Evolutionary conservation across 2,888 invertebrate genomes (phyloP).

Genomic region (Drosophila kokeensis): DNA sequence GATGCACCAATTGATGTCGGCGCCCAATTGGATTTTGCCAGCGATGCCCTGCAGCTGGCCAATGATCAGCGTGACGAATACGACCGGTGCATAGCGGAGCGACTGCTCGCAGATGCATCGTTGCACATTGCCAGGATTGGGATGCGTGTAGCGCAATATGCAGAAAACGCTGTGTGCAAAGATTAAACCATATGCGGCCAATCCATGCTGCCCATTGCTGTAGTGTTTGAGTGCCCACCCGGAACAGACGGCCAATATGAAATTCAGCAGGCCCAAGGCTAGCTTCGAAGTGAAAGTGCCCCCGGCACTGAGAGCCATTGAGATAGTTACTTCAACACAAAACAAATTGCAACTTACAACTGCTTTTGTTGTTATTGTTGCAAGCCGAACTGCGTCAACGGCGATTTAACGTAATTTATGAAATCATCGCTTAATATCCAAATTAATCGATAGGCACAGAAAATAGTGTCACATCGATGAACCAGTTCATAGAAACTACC

Average conservation of each 20-base stretch:
- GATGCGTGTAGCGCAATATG: conserved; percentile 69
- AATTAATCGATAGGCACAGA: conserved; percentile 10
- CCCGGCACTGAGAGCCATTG: conserved; percentile 39
- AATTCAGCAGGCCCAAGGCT: conserved; percentile 65
- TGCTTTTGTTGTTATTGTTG: conserved; percentile 19
- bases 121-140: conserved; percentile 70
- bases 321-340: conserved; percentile 31
- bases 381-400: conserved; percentile 4
- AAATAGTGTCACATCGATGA: conserved; percentile 7
- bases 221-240: conserved; percentile 71
- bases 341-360: conserved; percentile 18
- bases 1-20: conserved; percentile 46
- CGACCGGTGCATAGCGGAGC: conserved; percentile 63
- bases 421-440: background rate
- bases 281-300: conserved; percentile 55
- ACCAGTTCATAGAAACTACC: background rate
- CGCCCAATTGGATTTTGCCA: conserved; percentile 12
- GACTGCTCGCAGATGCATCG: conserved; percentile 63
- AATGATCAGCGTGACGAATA: conserved; percentile 65
- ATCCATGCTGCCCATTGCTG: conserved; percentile 46
- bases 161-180: conserved; percentile 69
- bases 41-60: conserved; percentile 57
- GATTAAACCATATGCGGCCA: conserved; percentile 65
- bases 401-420: background rate
- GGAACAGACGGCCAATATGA: conserved; percentile 61